Conservation (phyloP, 2,797 vertebrate species). For the Tauraco hartlaubi region DNA sequence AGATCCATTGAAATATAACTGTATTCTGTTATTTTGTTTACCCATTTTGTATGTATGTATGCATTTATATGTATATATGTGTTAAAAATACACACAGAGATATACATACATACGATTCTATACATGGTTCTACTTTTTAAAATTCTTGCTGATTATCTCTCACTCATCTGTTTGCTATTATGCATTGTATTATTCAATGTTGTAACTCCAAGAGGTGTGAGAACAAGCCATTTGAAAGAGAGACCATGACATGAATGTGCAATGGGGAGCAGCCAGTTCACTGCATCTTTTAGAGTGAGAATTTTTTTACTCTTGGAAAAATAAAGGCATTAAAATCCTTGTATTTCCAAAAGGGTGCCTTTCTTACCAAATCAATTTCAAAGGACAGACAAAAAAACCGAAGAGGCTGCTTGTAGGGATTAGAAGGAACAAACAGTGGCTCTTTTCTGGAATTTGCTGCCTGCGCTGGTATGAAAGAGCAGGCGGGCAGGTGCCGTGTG, state of each 20-base stretch:
- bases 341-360: rapidly evolving
- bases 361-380: neutral
- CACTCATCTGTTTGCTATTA: neutral
- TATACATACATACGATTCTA: rapidly evolving
- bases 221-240: neutral
- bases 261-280: neutral
- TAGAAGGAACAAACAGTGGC: neutral
- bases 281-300: neutral
- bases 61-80: neutral
- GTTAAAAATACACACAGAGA: neutral
- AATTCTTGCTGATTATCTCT: neutral
- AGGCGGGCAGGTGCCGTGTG: neutral
- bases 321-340: neutral
- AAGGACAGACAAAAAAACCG: neutral
- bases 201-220: neutral
- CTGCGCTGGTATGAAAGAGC: neutral
- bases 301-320: neutral
- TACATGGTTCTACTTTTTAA: neutral
- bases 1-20: neutral
- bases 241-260: neutral
- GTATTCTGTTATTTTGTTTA: neutral
- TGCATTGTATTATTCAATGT: neutral
- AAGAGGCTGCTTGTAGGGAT: neutral
- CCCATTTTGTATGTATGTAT: neutral
- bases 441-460: neutral